Evolutionary conservation across 1,140 invertebrate genomes (phyloP).

Genomic region (Nymphalis io): DNA sequence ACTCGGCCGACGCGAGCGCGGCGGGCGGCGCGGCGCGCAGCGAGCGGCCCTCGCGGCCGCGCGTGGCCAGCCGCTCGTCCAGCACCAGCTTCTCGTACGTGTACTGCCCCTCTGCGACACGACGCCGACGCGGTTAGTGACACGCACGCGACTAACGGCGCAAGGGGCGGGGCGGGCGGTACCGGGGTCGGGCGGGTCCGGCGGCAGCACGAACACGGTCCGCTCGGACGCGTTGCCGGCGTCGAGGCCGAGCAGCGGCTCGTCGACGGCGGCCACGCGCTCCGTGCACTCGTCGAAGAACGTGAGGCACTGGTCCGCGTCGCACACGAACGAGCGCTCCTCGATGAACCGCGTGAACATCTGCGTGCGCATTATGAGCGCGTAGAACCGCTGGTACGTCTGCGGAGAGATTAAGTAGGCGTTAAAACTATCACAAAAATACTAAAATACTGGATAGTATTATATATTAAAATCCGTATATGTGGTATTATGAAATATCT

Average conservation of each 20-base stretch:
- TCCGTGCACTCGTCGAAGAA: constrained; percentile 99
- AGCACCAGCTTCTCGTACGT: constrained; percentile 81
- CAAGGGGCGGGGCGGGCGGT: too few relatives aligned
- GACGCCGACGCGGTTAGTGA: constrained; percentile 28
- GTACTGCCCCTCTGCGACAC: constrained; percentile 70
- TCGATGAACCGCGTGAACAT: constrained; percentile 99
- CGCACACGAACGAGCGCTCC: constrained; percentile 98
- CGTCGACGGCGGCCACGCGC: constrained; percentile 86
- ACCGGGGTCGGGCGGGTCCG: constrained; percentile 85
- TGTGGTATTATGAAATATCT: too few relatives aligned
- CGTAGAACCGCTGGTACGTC: constrained; percentile 95
- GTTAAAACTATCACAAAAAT: too few relatives aligned
- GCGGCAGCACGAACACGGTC: constrained; percentile 98
- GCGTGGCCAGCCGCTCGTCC: constrained; percentile 73
- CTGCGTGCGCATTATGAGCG: constrained; percentile 94
- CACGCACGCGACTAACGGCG: too few relatives aligned
- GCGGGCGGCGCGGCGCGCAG: constrained; percentile 68
- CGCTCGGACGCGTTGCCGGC: constrained; percentile 84
- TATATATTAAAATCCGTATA: too few relatives aligned
- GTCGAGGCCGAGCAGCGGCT: constrained; percentile 89
- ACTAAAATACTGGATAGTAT: too few relatives aligned
- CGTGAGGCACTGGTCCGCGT: constrained; percentile 92
- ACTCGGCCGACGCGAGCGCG: constrained; percentile 65
- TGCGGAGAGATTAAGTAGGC: constrained; percentile 63
- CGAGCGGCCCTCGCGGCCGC: constrained; percentile 59